Conservation (phyloP, 2,888 invertebrate species). For the Drosophila melanosoma region DNA sequence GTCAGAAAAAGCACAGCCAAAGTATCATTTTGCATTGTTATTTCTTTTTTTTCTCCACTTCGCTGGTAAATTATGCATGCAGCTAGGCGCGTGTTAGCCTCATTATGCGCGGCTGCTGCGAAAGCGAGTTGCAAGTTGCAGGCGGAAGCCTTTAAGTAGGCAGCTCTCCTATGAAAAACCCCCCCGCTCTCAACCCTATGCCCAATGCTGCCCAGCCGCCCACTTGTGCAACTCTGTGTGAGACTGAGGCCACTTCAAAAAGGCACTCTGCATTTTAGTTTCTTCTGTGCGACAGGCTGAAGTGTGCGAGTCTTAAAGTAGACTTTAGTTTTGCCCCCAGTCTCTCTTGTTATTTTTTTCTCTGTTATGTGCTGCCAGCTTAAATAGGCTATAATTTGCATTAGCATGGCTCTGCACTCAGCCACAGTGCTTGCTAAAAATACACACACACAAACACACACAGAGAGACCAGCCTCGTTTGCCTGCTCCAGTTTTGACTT, state of each 20-base stretch:
- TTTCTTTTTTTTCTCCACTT: neutral
- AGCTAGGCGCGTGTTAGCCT: constrained; percentile 73
- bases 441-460: constrained; percentile 26
- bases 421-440: constrained; percentile 53
- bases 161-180: constrained; percentile 24
- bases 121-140: constrained; percentile 43
- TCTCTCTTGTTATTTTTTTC: neutral
- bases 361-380: constrained; percentile 45
- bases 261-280: constrained; percentile 67
- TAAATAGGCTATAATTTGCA: constrained; percentile 80
- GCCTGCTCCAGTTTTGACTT: constrained; percentile 69
- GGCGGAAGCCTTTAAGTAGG: constrained; percentile 71
- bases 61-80: constrained; percentile 75
- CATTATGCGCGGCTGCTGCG: constrained; percentile 74
- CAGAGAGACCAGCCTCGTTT: constrained; percentile 13
- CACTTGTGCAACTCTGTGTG: constrained; percentile 48
- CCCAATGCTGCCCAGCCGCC: constrained; percentile 3
- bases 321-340: constrained; percentile 48
- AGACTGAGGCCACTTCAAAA: constrained; percentile 47
- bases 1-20: constrained; percentile 60
- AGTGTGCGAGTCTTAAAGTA: constrained; percentile 60
- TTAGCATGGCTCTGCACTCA: constrained; percentile 75
- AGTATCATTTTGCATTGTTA: constrained; percentile 16
- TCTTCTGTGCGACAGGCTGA: constrained; percentile 62
- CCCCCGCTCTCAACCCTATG: constrained; percentile 1